Evolutionary conservation across 2,113 vertebrate species (phyloP), one percentile per base, ranked within the genome.

Genomic region (Hyperopisus bebe): DNA sequence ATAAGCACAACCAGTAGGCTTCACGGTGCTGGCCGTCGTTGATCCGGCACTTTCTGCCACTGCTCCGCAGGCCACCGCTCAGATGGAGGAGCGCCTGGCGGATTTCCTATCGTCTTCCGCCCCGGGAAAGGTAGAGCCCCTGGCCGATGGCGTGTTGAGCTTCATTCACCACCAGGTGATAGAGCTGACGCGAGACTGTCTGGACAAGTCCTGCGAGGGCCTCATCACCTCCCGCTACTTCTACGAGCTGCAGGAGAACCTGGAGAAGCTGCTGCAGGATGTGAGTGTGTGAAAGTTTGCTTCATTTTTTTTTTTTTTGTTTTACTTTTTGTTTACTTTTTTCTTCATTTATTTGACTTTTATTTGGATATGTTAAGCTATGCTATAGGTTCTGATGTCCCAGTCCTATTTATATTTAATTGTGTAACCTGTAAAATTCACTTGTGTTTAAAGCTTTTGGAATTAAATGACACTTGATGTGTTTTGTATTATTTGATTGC

Each of bases 151-250:
- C 84, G 95, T 98, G 90, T 95, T 99, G 90, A 99, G 97, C 95
- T 99, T 99, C 95, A 98, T 99, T 94, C 97, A 98, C 94, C 98
- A 99, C 91, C 98, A 99, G 94, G 97, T 99, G 93, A 97, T 98
- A 48, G 98, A 99, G 93, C 96, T 99, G 96, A 97, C 97, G 92
- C 95, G 98, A 91, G 98, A 99, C 95, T 99, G 98, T 93, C 96
- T 99, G 94, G 96, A 97, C 93, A 99, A 99, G 92, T 98, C 97
- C 92, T 94, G 93, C 9, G 97, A 97, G 92, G 97, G 97, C 91
- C 97, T 98, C 88, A 98, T 99, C 94, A 98, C 98, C 83, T 98
- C 98, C 87, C 96, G 97, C 74, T 99, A 99, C 94, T 99, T 99
- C 95, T 99, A 97, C n/a, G 98, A 99, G 93, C 97, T 99, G 77